Base-by-base conservation (phyloP, 2,113 vertebrate genomes). In the Malurus alboscapulatus region DNA sequence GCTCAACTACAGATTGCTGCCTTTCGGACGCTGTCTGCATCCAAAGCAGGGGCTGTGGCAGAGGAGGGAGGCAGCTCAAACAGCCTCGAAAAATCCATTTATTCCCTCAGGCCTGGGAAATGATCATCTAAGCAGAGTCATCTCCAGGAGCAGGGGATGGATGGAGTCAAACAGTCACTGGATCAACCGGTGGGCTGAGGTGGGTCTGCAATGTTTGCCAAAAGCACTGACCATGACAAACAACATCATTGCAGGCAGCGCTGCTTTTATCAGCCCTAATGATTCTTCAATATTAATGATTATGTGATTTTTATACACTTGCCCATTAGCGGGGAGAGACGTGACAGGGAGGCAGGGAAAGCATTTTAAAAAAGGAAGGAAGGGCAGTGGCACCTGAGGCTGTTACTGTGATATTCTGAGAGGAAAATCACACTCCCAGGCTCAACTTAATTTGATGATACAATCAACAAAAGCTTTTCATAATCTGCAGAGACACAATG, bases 381-480 rank as follows among this genome's bases (percentile, higher is more conserved):
- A 66, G 59, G 72, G 40, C 20, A 53, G 26, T 3, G 58, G 72
- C 17, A 94, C 96, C 93, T 16, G 76, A 93, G 96, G 71, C 92
- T 66, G 81, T 87, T 61, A 32, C 92, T 40, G 57, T 36, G 69
- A 65, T 68, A 47, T 53, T 89, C 94, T 72, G 85, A 82, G 93
- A 96, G 94, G 10, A 84, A 45, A 68, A 59, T 44, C 72, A 92
- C 65, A 22, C 62, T 47, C 62, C 95, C 27, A 32, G 76, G 84
- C 67, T 92, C 3, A 2, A 12, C 95, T 97, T 95, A 93, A 97
- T 97, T 94, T 92, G 94, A 96, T 90, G 88, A 91, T 62, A 92
- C 25, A 94, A 94, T 90, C 95, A 96, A 87, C 93, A 96, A 94
- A 94, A 97, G 94, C 88, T 74, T 90, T 84, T 75, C 92, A 50